Evolutionary conservation across 2,113 vertebrate genomes (phyloP), one percentile per base, ranked within the genome.

Genomic region (Pogonocichla stellata): DNA sequence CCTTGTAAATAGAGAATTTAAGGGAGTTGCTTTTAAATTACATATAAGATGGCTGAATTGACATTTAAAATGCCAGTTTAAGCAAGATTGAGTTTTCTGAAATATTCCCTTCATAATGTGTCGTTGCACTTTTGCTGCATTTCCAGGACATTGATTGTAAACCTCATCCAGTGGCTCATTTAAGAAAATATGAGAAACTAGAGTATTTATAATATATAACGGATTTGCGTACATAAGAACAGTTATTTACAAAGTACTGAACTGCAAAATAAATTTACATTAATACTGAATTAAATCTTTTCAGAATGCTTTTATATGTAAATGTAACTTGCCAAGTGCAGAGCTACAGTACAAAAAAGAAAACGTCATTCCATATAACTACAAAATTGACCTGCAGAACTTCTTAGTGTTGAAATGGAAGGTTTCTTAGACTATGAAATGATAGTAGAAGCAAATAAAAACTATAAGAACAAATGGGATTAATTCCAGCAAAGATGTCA

Each of bases 11-110:
- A 81, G 43, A 84, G 80, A 84, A 93, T 80, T 94, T 56, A 70
- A 72, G 67, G 33, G 79, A 45, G 58, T 67, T 54, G 64, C 29
- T 93, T 91, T 93, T 86, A 45, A 95, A 96, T 94, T 80, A 89
- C 34, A 38, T 66, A 51, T 78, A 86, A 79, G 64, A 73, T 90
- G 84, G 75, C 17, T 92, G 91, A 96, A 94, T 95, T 95, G 61
- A 70, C 88, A 96, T 95, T 96, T 95, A 77, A 94, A 96, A 96
- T 92, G 48, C 29, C 94, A 93, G 9, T 91, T 93, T 91, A 90
- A 81, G 50, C 47, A 86, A 83, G 80, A 95, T 93, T 78, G 54
- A 72, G 12, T 92, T 93, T 95, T 84, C 85, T 88, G 86, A 93
- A 90, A 80, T 77, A 87, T 82, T 95, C 51, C 54, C 58, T 81